Evolutionary conservation across 2,113 vertebrate genomes (phyloP).

Genomic region (Cacatua alba): DNA sequence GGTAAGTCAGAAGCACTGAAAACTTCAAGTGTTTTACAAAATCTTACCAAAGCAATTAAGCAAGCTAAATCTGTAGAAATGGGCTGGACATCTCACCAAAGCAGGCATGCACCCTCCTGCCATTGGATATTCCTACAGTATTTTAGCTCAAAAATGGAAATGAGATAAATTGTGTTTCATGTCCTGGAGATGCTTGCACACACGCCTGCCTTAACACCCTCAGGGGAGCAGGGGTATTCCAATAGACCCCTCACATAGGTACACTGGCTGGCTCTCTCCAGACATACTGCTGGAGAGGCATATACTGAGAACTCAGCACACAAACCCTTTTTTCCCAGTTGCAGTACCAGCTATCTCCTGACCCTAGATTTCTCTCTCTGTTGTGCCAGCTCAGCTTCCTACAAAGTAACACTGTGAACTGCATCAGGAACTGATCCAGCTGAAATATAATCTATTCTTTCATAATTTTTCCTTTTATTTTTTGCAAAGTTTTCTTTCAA

Average conservation of each 20-base stretch:
- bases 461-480: not conserved
- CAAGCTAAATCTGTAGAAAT: not conserved
- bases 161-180: not conserved
- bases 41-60: not conserved
- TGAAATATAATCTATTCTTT: not conserved
- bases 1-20: not conserved
- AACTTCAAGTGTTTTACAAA: not conserved
- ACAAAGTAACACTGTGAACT: not conserved
- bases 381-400: not conserved
- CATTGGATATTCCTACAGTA: not conserved
- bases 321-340: not conserved
- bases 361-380: accelerated
- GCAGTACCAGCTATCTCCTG: not conserved
- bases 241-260: not conserved
- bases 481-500: not conserved
- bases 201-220: accelerated
- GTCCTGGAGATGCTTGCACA: not conserved
- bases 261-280: not conserved
- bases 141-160: not conserved
- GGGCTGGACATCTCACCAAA: not conserved
- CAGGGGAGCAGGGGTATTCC: not conserved
- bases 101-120: not conserved
- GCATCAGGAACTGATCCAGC: not conserved
- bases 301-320: not conserved
- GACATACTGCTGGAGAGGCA: not conserved